Percentiles rank a stretch among this genome's conserved stretches.
Conservation (phyloP, 2,797 vertebrate species). For the Hyperoplus lanceolatus region DNA sequence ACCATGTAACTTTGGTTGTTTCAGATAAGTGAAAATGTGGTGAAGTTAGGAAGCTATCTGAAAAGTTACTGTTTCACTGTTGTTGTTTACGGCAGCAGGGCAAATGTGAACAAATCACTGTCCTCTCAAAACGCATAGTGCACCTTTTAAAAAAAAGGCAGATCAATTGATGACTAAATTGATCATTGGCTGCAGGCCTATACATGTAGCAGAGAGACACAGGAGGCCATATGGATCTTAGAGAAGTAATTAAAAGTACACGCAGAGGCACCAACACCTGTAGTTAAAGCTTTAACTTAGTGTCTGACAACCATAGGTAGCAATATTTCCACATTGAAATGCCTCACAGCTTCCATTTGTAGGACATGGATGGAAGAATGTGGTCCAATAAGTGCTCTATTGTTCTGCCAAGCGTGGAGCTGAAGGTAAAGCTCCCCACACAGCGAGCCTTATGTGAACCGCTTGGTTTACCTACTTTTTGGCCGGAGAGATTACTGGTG, state of each 20-base stretch:
- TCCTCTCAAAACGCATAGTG: no score
- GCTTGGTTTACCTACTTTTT: conserved; percentile 57
- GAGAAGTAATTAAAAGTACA: not conserved
- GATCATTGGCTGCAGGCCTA: not conserved
- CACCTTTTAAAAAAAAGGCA: not conserved
- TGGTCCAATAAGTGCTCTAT: conserved; percentile 65
- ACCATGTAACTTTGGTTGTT: no score
- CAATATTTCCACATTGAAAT: conserved; percentile 45
- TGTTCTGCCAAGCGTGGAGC: conserved; percentile 60
- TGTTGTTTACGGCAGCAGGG: no score
- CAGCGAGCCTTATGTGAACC: conserved; percentile 43
- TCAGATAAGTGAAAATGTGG: no score
- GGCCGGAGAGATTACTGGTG: conserved; percentile 55
- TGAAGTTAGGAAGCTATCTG: no score
- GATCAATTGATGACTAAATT: not conserved
- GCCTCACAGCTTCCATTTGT: conserved; percentile 30
- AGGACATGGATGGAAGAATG: conserved; percentile 60
- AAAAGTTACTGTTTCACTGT: no score
- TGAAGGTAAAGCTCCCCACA: conserved; percentile 54
- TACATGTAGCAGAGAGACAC: not conserved
- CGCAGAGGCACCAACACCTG: not conserved
- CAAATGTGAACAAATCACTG: no score
- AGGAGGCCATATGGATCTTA: not conserved
- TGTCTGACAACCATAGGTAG: not conserved
- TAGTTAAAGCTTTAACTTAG: not conserved